These are phyloP conservation scores for Lampropteryx suffumata DNA, from an alignment of 2,888 invertebrate genomes.

Conservation along the genomic window DNA sequence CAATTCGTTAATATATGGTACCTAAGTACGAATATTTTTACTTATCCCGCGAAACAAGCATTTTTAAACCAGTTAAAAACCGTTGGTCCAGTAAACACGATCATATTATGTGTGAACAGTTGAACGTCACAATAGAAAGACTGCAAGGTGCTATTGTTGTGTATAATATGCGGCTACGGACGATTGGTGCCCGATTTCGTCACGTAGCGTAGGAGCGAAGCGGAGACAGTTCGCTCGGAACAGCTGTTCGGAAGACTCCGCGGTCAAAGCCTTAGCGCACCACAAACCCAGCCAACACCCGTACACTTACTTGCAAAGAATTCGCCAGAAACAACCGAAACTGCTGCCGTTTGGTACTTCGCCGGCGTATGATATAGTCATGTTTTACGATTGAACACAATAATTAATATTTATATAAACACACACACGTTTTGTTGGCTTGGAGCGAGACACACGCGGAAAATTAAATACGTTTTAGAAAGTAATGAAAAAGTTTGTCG, in stretches of 20 bases:
- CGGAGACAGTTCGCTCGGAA: conserved; percentile 44
- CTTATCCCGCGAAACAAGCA: too few relatives aligned
- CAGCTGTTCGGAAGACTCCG: conserved; percentile 60
- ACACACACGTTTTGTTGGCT: conserved; percentile 76
- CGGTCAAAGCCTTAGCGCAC: conserved; percentile 12
- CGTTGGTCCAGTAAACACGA: too few relatives aligned
- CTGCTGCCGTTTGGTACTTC: conserved; percentile 96
- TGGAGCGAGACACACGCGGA: conserved; percentile 74
- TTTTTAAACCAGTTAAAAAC: too few relatives aligned
- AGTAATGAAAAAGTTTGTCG: conserved; percentile 70
- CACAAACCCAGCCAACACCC: conserved; percentile 36
- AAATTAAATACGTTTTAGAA: conserved; percentile 80
- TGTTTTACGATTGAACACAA: conserved; percentile 73
- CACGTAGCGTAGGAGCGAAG: conserved; percentile 39
- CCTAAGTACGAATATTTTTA: too few relatives aligned
- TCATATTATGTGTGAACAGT: conserved; percentile 43
- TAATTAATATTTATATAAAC: conserved; percentile 74
- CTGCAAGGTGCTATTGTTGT: conserved; percentile 52
- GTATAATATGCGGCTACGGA: conserved; percentile 45
- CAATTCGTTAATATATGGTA: too few relatives aligned
- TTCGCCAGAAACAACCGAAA: conserved; percentile 96
- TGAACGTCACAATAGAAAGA: conserved; percentile 47
- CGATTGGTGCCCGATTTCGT: conserved; percentile 51
- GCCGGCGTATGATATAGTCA: conserved; percentile 95
- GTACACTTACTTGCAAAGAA: conserved; percentile 90